Percentiles rank a stretch among this genome's conserved stretches.
phyloP scores from a whole-genome alignment of 92 coral and sea anemone species.

The Parazoanthus darwini region DNA sequence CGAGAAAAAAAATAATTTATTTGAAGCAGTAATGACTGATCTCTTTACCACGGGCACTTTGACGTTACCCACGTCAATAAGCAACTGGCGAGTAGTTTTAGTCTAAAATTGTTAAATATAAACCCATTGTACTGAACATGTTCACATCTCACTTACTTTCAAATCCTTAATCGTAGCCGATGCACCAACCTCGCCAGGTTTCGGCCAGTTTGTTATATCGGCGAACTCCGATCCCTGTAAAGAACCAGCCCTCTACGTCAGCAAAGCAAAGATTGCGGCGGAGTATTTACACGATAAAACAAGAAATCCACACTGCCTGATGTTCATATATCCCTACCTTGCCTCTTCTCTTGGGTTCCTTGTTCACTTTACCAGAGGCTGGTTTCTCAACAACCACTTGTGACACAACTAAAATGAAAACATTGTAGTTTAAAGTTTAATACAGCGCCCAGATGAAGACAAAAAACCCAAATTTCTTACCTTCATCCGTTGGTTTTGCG shows the following conservation, averaged over 20 bases:
- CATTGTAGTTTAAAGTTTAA: constrained; percentile 3
- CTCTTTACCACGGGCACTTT: constrained; percentile 15
- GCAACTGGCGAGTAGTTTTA: background rate
- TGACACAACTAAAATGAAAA: constrained; percentile 30
- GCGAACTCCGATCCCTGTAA: constrained; percentile 85
- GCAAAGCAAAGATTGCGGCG: constrained; percentile 16
- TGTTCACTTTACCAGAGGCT: constrained; percentile 62
- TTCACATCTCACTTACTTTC: constrained; percentile 41
- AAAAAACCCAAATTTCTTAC: constrained; percentile 44
- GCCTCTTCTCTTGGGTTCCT: constrained; percentile 65
- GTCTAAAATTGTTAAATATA: background rate
- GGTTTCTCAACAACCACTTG: constrained; percentile 73
- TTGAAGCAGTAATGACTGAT: constrained; percentile 24
- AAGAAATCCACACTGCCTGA: background rate
- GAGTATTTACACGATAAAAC: constrained; percentile 37
- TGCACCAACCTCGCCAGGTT: constrained; percentile 87
- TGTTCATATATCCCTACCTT: constrained; percentile 58
- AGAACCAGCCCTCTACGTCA: constrained; percentile 41
- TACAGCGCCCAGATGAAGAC: background rate
- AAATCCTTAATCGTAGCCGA: constrained; percentile 62
- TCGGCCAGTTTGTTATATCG: constrained; percentile 97
- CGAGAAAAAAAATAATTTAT: background rate
- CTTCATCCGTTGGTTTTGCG: constrained; percentile 68
- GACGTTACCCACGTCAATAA: constrained; percentile 19
- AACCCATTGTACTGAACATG: background rate